Conservation (phyloP, 2,113 vertebrate species). For the Tricholaema leucomelas region DNA sequence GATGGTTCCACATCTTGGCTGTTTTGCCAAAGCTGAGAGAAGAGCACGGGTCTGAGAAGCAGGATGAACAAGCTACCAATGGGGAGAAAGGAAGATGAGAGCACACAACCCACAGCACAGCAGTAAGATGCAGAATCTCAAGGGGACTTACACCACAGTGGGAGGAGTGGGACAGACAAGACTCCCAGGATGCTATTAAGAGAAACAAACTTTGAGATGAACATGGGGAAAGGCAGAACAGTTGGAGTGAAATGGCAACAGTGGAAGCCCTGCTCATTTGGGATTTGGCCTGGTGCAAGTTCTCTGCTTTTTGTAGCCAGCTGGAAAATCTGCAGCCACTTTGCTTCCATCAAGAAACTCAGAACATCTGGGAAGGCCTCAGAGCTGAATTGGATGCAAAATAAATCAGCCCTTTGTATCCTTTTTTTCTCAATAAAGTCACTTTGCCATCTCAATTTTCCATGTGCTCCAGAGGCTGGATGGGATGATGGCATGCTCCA, state of each 20-base stretch:
- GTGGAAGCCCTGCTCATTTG: background rate
- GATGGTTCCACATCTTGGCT: background rate
- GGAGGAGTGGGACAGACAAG: background rate
- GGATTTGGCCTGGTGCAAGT: background rate
- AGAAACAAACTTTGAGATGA: background rate
- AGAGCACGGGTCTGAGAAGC: background rate
- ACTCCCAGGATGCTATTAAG: background rate
- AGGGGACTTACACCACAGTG: background rate
- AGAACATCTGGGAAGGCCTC: background rate
- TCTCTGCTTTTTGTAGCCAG: background rate
- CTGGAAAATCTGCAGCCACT: constrained; percentile 18
- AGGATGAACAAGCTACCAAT: background rate
- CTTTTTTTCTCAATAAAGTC: background rate
- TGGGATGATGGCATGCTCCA: background rate
- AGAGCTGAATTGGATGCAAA: background rate
- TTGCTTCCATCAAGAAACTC: constrained; percentile 16
- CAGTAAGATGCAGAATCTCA: background rate
- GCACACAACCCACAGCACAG: background rate
- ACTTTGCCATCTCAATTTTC: background rate
- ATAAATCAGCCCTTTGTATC: background rate
- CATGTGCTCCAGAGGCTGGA: background rate
- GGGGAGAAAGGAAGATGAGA: background rate
- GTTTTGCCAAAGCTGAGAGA: background rate
- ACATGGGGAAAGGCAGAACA: background rate
- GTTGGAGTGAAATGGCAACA: background rate